Evolutionary conservation across 2,797 vertebrate genomes (phyloP).

Genomic region (Pyrocephalus nanus): DNA sequence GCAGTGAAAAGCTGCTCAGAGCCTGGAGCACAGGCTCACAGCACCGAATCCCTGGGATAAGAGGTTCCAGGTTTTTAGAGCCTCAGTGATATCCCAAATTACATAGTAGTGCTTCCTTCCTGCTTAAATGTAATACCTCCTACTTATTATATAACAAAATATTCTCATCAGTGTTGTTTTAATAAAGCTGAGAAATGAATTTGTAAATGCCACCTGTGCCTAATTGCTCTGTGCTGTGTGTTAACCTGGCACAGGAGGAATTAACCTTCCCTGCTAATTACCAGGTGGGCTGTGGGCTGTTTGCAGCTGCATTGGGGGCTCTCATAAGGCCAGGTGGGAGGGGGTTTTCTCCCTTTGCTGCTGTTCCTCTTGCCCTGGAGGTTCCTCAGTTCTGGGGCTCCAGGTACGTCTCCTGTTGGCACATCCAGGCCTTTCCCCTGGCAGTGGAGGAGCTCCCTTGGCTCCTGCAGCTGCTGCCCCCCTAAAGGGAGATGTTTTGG

Average conservation of each 20-base stretch:
- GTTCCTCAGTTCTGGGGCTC: background rate
- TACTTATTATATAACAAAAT: rapidly evolving
- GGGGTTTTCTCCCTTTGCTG: background rate
- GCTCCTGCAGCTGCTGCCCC: rapidly evolving
- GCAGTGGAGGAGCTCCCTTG: no score
- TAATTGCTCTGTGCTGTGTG: background rate
- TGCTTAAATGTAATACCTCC: background rate
- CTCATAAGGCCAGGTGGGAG: background rate
- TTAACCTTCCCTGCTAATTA: background rate
- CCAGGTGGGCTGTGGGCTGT: background rate
- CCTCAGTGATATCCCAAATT: background rate
- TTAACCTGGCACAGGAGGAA: background rate
- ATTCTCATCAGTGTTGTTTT: rapidly evolving
- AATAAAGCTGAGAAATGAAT: background rate
- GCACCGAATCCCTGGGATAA: background rate
- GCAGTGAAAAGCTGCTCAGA: background rate
- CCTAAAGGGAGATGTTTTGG: rapidly evolving
- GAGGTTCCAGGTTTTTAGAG: background rate
- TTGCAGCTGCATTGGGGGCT: background rate
- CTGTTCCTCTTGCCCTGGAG: background rate
- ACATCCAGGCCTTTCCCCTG: rapidly evolving
- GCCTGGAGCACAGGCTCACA: background rate
- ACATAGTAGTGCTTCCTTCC: background rate
- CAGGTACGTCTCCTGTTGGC: background rate
- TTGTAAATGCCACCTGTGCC: rapidly evolving